Evolutionary conservation across 1,140 invertebrate species (phyloP), one percentile per base, ranked within the genome.

Genomic region (Heliconius congener): DNA sequence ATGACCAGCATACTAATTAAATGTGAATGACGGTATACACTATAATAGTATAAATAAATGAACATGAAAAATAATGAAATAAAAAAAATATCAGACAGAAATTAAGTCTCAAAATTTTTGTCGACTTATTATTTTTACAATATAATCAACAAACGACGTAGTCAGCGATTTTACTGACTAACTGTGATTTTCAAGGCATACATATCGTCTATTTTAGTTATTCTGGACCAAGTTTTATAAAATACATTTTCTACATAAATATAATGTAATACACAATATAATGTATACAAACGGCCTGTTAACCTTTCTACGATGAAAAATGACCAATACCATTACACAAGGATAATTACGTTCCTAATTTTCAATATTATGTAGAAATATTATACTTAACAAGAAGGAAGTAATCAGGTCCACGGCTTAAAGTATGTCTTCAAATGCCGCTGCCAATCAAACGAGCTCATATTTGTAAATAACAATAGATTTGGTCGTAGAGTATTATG

Each of bases 371-470:
- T 57, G 55, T 23, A 57, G 55, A 57, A 57, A 57, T 11, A 57
- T 57, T 57, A 23, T n/a, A 57, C 55, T 8, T 57, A 57, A 57
- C 55, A 11, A 57, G 55, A 42, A 78, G 52, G 77, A 76, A 82
- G 37, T 79, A 76, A 71, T 57, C 52, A 52, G 73, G 80, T 78
- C 81, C 77, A n/a, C 78, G 37, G 78, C 13, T 74, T 39, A 13
- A 74, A 79, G 55, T 80, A 75, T 60, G 27, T 66, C 46, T 73
- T 39, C 70, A 82, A 84, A 82, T 78, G 81, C 72, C 76, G 57
- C 81, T 77, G 83, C 78, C 83, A 82, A 79, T 84, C 83, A 84
- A 60, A 71, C 27, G 55, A 42, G 50, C 27, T n/a, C 2, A 52
- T 72, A 76, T 73, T 50, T 66, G 37, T 52, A 52, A 27, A 66